These are phyloP conservation scores for Nemurella pictetii DNA, from an alignment of 2,888 invertebrate genomes.

Conservation along the genomic window DNA sequence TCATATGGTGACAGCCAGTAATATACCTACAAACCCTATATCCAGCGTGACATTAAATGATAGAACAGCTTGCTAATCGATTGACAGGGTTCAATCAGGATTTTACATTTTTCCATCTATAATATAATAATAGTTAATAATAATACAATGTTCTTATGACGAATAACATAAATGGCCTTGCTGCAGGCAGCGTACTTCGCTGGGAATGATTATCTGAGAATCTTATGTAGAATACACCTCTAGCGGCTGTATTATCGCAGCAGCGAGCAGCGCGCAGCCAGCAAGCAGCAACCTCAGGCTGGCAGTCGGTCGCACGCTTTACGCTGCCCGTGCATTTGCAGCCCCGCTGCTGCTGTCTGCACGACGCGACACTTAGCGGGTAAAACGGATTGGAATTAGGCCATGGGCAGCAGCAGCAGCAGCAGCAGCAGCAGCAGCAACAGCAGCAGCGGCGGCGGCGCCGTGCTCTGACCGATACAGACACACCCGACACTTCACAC, in stretches of 20 bases:
- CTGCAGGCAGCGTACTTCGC: not conserved
- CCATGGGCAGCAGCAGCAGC: slow-evolving; percentile 40
- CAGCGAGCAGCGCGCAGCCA: too few species aligned
- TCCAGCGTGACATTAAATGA: not conserved
- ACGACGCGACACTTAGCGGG: too few species aligned
- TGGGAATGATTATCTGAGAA: not conserved
- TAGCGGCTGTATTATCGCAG: too few species aligned
- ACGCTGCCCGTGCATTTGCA: too few species aligned
- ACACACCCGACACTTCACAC: too few species aligned
- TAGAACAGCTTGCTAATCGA: not conserved
- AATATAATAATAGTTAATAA: not conserved
- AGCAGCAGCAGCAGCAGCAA: slow-evolving; percentile 38
- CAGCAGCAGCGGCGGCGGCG: slow-evolving; percentile 39
- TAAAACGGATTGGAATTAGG: not conserved
- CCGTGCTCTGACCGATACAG: slow-evolving; percentile 1
- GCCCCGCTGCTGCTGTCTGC: too few species aligned
- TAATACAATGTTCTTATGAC: not conserved
- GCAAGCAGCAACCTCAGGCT: too few species aligned
- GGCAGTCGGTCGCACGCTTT: too few species aligned
- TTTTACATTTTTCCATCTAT: not conserved
- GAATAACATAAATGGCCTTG: not conserved
- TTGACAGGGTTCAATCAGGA: not conserved
- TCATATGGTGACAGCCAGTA: too few species aligned
- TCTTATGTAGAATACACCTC: too few species aligned
- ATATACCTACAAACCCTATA: not conserved